A percentile compares a stretch with the other conserved stretches of the same genome.
These are phyloP conservation scores for Leptinotarsa undecemlineata DNA, from an alignment of 1,140 invertebrate genomes.

Conservation along the genomic window DNA sequence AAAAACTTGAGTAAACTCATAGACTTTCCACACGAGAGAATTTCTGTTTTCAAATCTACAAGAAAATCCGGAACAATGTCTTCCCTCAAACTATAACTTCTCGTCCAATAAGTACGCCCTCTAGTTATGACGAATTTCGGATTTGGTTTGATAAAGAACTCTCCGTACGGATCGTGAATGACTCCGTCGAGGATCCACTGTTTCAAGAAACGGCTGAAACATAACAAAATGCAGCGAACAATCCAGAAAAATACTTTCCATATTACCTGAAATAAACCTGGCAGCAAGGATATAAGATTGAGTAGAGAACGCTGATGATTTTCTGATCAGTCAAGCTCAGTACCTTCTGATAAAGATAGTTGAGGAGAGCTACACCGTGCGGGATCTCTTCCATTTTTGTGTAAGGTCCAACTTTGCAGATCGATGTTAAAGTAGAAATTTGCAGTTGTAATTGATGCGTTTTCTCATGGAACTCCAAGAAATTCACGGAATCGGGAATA, in stretches of 20 bases:
- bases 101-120: conserved; percentile 52
- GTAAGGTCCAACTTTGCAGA: conserved; percentile 49
- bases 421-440: conserved; percentile 44
- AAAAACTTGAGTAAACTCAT: conserved; percentile 53
- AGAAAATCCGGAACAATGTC: conserved; percentile 53
- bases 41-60: conserved; percentile 44
- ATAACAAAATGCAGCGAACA: background rate
- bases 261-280: conserved; percentile 47
- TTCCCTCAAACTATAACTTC: conserved; percentile 43
- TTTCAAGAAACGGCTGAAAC: conserved; percentile 49
- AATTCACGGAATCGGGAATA: conserved; percentile 41
- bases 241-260: background rate
- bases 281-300: conserved; percentile 51
- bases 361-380: conserved; percentile 49
- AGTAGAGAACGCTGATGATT: conserved; percentile 46
- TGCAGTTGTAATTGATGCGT: conserved; percentile 44
- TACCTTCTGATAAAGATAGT: conserved; percentile 51
- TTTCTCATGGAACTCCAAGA: conserved; percentile 45
- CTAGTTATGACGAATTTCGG: conserved; percentile 43
- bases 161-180: conserved; percentile 51
- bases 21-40: conserved; percentile 51
- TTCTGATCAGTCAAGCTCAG: conserved; percentile 45
- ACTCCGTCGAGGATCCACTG: conserved; percentile 53
- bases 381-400: conserved; percentile 40
- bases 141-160: conserved; percentile 52